Percentiles rank a stretch among this genome's conserved stretches.
Conservation (phyloP, 2,888 invertebrate genomes). For the Antitype chi region DNA sequence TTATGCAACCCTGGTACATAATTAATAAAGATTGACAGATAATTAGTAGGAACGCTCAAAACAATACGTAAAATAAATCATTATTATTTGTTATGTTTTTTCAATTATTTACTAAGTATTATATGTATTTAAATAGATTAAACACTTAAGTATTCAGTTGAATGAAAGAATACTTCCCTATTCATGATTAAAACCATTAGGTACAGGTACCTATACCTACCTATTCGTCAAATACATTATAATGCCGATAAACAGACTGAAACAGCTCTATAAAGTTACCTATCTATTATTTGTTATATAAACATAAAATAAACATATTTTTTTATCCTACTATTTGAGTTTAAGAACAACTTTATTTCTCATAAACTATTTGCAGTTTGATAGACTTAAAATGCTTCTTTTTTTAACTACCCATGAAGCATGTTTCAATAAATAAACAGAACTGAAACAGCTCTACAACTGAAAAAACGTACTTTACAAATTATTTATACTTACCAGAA, state of each 20-base stretch:
- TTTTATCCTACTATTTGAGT: too few species aligned
- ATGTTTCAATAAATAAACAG: slow-evolving; percentile 1
- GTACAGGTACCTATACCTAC: too few species aligned
- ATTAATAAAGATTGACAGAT: slow-evolving; percentile 25
- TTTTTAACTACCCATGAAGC: neutral
- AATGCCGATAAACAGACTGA: neutral
- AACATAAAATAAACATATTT: neutral
- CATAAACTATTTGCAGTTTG: neutral
- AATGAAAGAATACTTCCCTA: neutral
- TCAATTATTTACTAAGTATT: neutral
- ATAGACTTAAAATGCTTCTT: neutral
- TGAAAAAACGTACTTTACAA: slow-evolving; percentile 1
- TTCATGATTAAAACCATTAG: neutral
- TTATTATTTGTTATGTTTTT: neutral
- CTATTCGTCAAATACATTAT: neutral
- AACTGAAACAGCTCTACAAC: neutral
- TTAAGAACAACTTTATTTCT: too few species aligned
- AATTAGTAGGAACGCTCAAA: neutral
- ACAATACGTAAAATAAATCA: slow-evolving; percentile 6
- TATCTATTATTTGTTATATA: neutral
- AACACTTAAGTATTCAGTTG: neutral
- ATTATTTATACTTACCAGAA: neutral
- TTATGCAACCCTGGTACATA: slow-evolving; percentile 15
- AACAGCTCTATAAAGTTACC: neutral
- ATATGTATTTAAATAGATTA: neutral